Evolutionary conservation across 92 coral and sea anemone genomes (phyloP).

Genomic region (Nematostella vectensis): DNA sequence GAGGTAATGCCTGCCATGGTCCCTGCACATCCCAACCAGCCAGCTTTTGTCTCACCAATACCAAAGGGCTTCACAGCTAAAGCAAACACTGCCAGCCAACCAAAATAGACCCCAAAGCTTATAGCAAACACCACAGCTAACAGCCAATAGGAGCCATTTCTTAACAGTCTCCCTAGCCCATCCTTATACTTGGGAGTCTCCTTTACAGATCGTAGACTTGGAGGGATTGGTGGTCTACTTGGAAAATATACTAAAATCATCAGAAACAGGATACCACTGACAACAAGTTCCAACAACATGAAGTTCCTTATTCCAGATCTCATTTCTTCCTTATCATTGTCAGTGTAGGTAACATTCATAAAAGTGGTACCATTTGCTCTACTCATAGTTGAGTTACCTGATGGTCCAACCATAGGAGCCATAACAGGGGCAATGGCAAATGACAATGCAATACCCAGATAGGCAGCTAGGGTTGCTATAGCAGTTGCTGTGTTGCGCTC

Average conservation of each 20-base stretch:
- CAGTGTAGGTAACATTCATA: background rate
- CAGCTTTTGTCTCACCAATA: slow-evolving; percentile 39
- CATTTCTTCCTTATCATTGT: slow-evolving; percentile 5
- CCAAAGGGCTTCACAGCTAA: slow-evolving; percentile 53
- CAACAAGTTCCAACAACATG: slow-evolving; percentile 33
- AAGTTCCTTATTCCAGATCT: slow-evolving; percentile 14
- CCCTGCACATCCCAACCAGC: slow-evolving; percentile 66
- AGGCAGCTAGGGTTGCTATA: slow-evolving; percentile 46
- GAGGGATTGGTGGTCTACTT: slow-evolving; percentile 66
- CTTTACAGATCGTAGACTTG: slow-evolving; percentile 32
- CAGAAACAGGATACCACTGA: slow-evolving; percentile 36
- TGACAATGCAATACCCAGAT: slow-evolving; percentile 44
- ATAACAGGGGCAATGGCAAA: slow-evolving; percentile 69
- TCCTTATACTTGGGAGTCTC: background rate
- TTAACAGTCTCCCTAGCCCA: slow-evolving; percentile 10
- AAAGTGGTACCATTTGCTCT: background rate
- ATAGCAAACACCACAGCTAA: slow-evolving; percentile 44
- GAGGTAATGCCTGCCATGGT: slow-evolving; percentile 54
- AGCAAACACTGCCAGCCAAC: slow-evolving; percentile 63
- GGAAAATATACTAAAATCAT: slow-evolving; percentile 61
- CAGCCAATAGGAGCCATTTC: slow-evolving; percentile 45
- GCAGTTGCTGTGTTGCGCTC: slow-evolving; percentile 83
- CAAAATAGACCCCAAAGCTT: slow-evolving; percentile 58
- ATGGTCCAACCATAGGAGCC: slow-evolving; percentile 23
- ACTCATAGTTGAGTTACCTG: background rate